Evolutionary conservation across 2,888 invertebrate genomes (phyloP), one percentile per base, ranked within the genome.

Genomic region (Nycteola revayana): DNA sequence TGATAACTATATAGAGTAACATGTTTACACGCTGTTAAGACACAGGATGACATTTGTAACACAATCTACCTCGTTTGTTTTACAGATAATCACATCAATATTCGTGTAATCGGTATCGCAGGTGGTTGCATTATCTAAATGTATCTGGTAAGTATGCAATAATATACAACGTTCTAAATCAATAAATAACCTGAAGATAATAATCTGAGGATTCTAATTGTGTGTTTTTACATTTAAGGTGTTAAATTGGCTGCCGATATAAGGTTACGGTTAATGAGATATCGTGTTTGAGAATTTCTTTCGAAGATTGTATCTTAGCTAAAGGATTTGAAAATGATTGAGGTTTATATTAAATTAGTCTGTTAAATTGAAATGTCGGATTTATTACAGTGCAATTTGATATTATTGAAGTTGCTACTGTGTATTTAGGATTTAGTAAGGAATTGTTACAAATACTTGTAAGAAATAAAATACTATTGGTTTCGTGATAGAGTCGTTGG

Each of bases 401-500:
- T 3, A 2, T 3, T 3, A 14, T 14, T 14, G 3, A 14, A 14
- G 14, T 14, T 14, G 14, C 14, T 3, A 14, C 5, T 14, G 14
- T 14, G 14, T 14, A 5, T 14, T 14, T 14, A 14, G 3, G 14
- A 14, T 14, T 3, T 5, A 14, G 3, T 14, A 3, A 14, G 5
- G 14, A 14, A 14, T 14, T 14, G 14, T 14, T 14, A 5, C 14
- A 3, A 3, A 14, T 3, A 14, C 14, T 14, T 14, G 14, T 14
- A 2, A 14, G 14, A 14, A 14, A 14, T 14, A 14, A 14, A 14
- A 5, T 21, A 2, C 7, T 21, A 7, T n/a, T 7, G 21, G 21
- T 21, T 21, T 3, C 2, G 21, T 5, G 21, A 21, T 25, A 8
- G 9, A 34, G 34, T 31, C 30, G 21, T 21, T 5, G 21, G 22